Conservation (phyloP, 1,140 invertebrate genomes). For the Oncopodura yosiiana region DNA sequence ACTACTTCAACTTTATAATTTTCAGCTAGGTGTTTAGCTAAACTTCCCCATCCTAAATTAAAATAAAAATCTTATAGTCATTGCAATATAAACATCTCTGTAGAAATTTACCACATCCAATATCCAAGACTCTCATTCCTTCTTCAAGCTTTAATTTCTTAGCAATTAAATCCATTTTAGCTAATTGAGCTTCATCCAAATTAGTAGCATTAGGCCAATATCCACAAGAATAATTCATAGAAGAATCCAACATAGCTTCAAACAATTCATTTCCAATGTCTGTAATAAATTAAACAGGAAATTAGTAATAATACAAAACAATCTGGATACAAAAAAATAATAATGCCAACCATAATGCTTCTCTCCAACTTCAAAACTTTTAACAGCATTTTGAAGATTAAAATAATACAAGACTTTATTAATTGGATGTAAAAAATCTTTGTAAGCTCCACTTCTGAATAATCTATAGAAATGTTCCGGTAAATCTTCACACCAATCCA, state of each 20-base stretch:
- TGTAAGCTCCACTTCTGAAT: slow-evolving; percentile 13
- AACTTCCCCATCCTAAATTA: neutral
- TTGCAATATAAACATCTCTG: no score
- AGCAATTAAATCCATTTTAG: slow-evolving; percentile 11
- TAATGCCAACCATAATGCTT: slow-evolving; percentile 32
- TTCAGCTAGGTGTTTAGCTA: slow-evolving; percentile 22
- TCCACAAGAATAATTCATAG: slow-evolving; percentile 1
- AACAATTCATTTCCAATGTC: neutral
- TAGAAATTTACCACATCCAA: slow-evolving; percentile 18
- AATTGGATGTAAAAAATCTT: slow-evolving; percentile 15
- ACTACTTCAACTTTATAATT: slow-evolving; percentile 21
- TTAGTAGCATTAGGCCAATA: slow-evolving; percentile 8
- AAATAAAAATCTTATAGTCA: neutral
- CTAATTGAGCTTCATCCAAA: slow-evolving; percentile 9
- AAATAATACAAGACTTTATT: slow-evolving; percentile 22
- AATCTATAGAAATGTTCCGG: slow-evolving; percentile 19
- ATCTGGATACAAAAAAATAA: no score
- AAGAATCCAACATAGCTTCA: neutral
- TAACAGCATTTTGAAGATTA: slow-evolving; percentile 27
- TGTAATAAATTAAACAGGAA: no score
- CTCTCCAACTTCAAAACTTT: slow-evolving; percentile 29
- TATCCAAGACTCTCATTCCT: slow-evolving; percentile 13
- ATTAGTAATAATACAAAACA: no score
- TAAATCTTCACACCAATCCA: slow-evolving; percentile 17
- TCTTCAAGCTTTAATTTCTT: slow-evolving; percentile 10